Evolutionary conservation across 1,140 invertebrate genomes (phyloP), one percentile per base, ranked within the genome.

Genomic region (Vanessa atalanta): DNA sequence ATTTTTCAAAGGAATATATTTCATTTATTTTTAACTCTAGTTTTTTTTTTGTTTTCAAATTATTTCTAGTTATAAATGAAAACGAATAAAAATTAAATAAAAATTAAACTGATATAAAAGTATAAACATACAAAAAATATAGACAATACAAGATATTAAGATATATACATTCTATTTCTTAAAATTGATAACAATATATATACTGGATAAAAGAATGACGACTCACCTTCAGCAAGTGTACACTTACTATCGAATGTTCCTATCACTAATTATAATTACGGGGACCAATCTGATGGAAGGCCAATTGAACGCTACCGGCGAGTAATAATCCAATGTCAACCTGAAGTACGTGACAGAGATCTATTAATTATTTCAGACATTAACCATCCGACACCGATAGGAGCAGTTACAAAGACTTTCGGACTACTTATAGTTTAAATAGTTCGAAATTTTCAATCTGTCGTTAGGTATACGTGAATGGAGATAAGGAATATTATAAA

Each of bases 291-390:
- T 23, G 16, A 57, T 57, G 23, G 53, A 11, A 26, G 11, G 16
- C 8, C 53, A 7, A 57, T 57, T 57, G 53, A 55, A 23, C 20
- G 53, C 6, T n/a, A 53, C 53, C 53, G 20, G 9, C 53, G 2
- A 13, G 20, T 57, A 57, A 57, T 26, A 26, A 26, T 57, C 53
- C 53, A 53, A 53, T 53, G 16, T 9, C 50, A n/a, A 53, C 37
- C 37, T 43, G 37, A 43, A 43, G 53, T 13, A 57, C 20, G 53
- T 23, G 20, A 14, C 23, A 26, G 53, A 26, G 8, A 23, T 57
- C 53, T 23, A 57, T 57, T 57, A 57, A 57, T 57, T 57, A 57
- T 57, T 12, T 12, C 11, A 57, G 20, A 11, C 53, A 57, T 57
- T 57, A 57, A 57, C 13, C 53, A 57, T 57, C 16, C 6, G 20